Evolutionary conservation across 2,797 vertebrate genomes (phyloP), one percentile per base, ranked within the genome.

Genomic region (Cottoperca gobio): DNA sequence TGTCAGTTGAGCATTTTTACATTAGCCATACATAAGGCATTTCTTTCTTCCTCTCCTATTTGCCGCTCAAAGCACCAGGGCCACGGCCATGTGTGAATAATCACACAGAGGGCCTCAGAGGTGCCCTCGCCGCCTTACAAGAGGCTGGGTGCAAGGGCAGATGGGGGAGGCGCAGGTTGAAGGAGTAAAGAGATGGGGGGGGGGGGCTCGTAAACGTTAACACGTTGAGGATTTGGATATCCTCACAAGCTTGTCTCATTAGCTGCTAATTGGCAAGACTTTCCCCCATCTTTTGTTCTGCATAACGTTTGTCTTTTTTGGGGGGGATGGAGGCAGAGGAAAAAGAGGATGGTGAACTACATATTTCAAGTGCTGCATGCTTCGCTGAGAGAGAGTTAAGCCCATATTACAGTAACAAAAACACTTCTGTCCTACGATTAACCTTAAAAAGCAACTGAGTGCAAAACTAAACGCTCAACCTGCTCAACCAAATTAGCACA

Each of bases 211-310:
- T 95, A 94, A 91, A 94, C 73, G 91, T 89, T 93, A 94, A 88
- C 95, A 95, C 84, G 82, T 95, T 95, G 93, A 92, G 90, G 90
- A 91, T 91, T 96, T 95, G 93, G 84, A 94, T 95, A 93, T 95
- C 90, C 87, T 97, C 95, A 96, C 94, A 94, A 91, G 86, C 84
- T 81, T 94, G 94, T 93, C 93, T 96, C 95, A 96, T 95, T 96
- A 97, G 95, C 91, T 88, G 93, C 93, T 95, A 96, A 96, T 93
- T 96, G 95, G 93, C 92, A 88, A 87, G 90, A 93, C 89, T 93
- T 91, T 89, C 89, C 91, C 88, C 77, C 83, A 67, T 92, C 92
- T 93, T 95, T 95, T 93, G 89, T 94, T 94, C 90, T 83, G 90
- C 92, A 89, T 91, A 83, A 92, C 89, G 84, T 94, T 92, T 91